phyloP scores from a whole-genome alignment of 2,888 invertebrate species.

The Pseudococcus jackbeardsleyi region DNA sequence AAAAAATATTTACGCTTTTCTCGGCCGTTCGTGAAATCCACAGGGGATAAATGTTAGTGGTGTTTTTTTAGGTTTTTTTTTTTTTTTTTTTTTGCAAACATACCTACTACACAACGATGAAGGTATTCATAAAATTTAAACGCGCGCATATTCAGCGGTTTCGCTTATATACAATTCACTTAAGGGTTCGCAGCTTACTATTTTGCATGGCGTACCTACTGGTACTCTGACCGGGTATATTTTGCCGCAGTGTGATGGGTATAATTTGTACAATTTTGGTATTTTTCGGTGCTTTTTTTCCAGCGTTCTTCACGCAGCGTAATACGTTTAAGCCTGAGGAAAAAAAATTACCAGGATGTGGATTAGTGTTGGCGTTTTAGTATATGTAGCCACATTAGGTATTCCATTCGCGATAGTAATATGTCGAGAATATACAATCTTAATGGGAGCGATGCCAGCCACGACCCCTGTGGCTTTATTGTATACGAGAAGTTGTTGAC shows the following conservation, averaged over 20 bases:
- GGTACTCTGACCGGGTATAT: not conserved
- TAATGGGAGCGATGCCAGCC: constrained; percentile 48
- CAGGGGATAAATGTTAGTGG: not conserved
- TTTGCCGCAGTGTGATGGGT: constrained; percentile 15
- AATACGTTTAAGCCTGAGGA: not conserved
- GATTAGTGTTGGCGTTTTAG: not conserved
- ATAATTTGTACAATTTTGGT: constrained; percentile 20
- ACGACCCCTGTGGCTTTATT: constrained; percentile 2
- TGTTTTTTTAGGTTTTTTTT: not conserved
- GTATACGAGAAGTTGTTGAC: constrained; percentile 16
- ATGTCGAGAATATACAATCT: constrained; percentile 39
- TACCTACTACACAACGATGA: not conserved
- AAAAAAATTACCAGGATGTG: constrained; percentile 11
- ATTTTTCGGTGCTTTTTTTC: not conserved
- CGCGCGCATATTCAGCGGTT: not conserved
- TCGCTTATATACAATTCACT: constrained; percentile 20
- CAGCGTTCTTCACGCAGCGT: not conserved
- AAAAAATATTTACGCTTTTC: constrained; percentile 21
- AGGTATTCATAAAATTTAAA: constrained; percentile 40
- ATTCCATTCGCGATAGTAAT: constrained; percentile 56
- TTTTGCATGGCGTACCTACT: not conserved
- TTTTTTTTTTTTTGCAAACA: not conserved
- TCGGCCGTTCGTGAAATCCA: not conserved
- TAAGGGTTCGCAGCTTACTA: not conserved
- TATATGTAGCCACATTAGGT: constrained; percentile 50